phyloP scores from a whole-genome alignment of 2,888 invertebrate genomes.

The Hoplodrina ambigua region DNA sequence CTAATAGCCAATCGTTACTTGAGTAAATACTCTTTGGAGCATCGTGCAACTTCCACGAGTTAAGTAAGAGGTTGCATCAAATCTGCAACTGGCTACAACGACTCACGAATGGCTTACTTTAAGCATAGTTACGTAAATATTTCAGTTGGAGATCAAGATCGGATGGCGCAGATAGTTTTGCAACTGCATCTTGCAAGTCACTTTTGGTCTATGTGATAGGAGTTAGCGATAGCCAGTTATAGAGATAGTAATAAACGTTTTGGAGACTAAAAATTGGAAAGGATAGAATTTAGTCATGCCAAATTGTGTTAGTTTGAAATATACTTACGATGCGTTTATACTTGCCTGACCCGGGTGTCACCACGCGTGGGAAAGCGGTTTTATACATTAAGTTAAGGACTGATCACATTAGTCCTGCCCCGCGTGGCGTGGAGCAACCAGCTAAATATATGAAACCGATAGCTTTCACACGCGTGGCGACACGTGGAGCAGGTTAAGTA shows the following conservation, averaged over 20 bases:
- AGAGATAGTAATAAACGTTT: background rate
- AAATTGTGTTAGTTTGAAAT: background rate
- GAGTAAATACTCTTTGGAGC: conserved; percentile 47
- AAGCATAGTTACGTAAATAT: conserved; percentile 41
- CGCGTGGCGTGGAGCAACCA: too few species aligned
- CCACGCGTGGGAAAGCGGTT: too few species aligned
- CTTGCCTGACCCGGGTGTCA: too few species aligned
- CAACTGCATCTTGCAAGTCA: conserved; percentile 51
- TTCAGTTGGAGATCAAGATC: conserved; percentile 61
- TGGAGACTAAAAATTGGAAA: background rate
- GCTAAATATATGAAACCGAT: too few species aligned
- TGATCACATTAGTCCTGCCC: too few species aligned
- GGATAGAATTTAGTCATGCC: background rate
- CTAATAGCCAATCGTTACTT: conserved; percentile 28
- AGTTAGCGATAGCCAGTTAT: conserved; percentile 9
- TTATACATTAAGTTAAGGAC: too few species aligned
- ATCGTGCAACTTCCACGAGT: conserved; percentile 37
- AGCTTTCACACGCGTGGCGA: too few species aligned
- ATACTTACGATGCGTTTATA: too few species aligned
- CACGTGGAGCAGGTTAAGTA: too few species aligned
- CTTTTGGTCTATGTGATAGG: conserved; percentile 24
- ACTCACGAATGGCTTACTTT: conserved; percentile 38
- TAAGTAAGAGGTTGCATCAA: conserved; percentile 61
- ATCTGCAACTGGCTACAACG: conserved; percentile 38
- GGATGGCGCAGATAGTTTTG: conserved; percentile 40